phyloP scores from a whole-genome alignment of 2,888 invertebrate species.

The Acrobasis consociella region DNA sequence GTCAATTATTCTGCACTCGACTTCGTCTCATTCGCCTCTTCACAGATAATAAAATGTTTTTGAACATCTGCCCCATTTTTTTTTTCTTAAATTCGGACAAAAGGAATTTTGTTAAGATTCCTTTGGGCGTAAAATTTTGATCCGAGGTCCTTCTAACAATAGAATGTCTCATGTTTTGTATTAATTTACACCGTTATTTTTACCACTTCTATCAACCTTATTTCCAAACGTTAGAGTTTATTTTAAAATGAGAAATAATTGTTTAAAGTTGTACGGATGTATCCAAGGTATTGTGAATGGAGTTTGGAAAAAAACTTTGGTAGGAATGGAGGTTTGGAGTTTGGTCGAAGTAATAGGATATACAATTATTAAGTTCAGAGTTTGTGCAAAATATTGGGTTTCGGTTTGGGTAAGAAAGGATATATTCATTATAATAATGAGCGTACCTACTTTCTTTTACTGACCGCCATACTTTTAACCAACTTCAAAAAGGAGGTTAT shows the following conservation, averaged over 20 bases:
- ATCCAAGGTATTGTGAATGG: constrained; percentile 14
- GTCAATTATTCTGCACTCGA: constrained; percentile 69
- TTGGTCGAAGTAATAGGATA: constrained; percentile 18
- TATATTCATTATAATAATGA: background rate
- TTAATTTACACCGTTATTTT: constrained; percentile 4
- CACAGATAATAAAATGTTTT: constrained; percentile 54
- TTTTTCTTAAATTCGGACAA: constrained; percentile 44
- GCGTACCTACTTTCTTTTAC: background rate
- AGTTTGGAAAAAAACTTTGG: constrained; percentile 3
- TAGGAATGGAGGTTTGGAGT: background rate
- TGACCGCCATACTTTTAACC: no score
- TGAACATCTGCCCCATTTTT: constrained; percentile 63
- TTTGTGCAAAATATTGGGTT: constrained; percentile 14
- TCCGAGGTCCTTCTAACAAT: constrained; percentile 44
- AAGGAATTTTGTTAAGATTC: constrained; percentile 43
- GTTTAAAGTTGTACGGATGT: background rate
- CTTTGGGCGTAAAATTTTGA: constrained; percentile 70
- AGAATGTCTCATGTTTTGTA: constrained; percentile 47
- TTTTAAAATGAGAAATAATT: background rate
- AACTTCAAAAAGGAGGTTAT: no score
- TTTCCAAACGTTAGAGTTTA: background rate
- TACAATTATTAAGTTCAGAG: constrained; percentile 17
- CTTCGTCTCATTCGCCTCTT: constrained; percentile 53
- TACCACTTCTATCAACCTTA: background rate
- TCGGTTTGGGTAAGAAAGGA: background rate